Base-by-base conservation (phyloP, 2,113 vertebrate species). In the Procavia capensis region DNA sequence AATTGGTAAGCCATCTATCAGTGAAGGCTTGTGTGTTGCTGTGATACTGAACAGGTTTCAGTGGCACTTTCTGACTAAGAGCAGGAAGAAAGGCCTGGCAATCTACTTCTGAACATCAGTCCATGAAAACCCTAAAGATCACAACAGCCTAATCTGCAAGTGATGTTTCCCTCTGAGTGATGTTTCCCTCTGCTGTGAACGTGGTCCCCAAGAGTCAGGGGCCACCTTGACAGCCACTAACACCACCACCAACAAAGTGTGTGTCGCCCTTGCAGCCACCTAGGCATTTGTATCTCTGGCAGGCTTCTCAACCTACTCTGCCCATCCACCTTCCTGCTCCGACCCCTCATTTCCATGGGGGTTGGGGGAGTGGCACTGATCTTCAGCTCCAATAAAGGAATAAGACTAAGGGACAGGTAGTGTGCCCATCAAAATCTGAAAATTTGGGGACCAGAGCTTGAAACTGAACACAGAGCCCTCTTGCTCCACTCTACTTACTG, bases 311-410 rank as follows among this genome's bases (percentile, higher is more conserved):
- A 17, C 29, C 31, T 20, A 5, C 76, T 50, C 29, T 9, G 76
- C 76, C 43, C 43, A 47, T 29, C 74, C 11, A 3, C 14, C 14
- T 27, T 31, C 76, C 76, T 79, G 45, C 27, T 19, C 41, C 7
- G 9, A 3, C 13, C 39, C 59, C 83, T 79, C 24, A 9, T 81
- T 85, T 36, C 74, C 41, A 2, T 0, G 54, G 68, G 83, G n/a
- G 57, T 24, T 6, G 9, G 20, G n/a, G n/a, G 16, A 47, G 31
- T 0, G 47, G 39, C 0, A 1, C 1, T 43, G 13, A 11, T 43
- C 54, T 79, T 54, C 10, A 29, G 59, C 4, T 11, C 4, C 5
- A 27, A 11, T 17, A 9, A 39, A 59, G 45, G 41, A 24, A 34
- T 5, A 54, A 57, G 74, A 75, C 0, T 0, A 8, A 50, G 59